Base-by-base conservation (phyloP, 2,113 vertebrate species). In the Notiomystis cincta region DNA sequence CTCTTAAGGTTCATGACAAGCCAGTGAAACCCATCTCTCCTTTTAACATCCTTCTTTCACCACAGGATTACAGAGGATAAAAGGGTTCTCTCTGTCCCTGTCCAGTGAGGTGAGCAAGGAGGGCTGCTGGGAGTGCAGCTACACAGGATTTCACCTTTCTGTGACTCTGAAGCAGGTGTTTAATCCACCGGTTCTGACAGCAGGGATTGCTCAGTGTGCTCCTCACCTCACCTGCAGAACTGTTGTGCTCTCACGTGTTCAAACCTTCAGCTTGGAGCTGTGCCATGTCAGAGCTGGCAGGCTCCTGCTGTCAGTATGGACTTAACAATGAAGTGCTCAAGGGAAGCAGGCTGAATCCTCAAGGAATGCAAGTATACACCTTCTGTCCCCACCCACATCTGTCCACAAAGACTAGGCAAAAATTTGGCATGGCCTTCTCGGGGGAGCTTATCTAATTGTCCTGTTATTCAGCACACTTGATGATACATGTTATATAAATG, bases 181-280 rank as follows among this genome's bases (percentile, higher is more conserved):
- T 47, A 28, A 72, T 69, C 38, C 81, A 24, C 13, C 0, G 0
- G 16, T 56, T 60, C 35, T 89, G 72, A 23, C 50, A 67, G 10
- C 25, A 42, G 3, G 3, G 16, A 3, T 57, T 65, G 14, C 50
- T 44, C 19, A 9, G 45, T 1, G 0, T 47, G 37, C 13, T 48
- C n/a, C 69, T 77, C 16, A 1, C 22, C 33, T 56, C 51, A 33
- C 71, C 37, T 57, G 50, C 3, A 2, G 48, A 72, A 7, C 31
- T 3, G 1, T 21, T 3, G 3, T 51, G 31, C 8, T 57, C 56
- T 61, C 19, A 2, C 11, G 0, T 5, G 20, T 62, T 79, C 51
- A 45, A 0, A 28, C 20, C 61, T 76, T 51, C 0, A 1, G 2
- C 24, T 23, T 47, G 76, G 45, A 30, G 16, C 56, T 65, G 45